Evolutionary conservation across 2,797 vertebrate genomes (phyloP), one percentile per base, ranked within the genome.

Genomic region (Ctenochaetus hawaiiensis): DNA sequence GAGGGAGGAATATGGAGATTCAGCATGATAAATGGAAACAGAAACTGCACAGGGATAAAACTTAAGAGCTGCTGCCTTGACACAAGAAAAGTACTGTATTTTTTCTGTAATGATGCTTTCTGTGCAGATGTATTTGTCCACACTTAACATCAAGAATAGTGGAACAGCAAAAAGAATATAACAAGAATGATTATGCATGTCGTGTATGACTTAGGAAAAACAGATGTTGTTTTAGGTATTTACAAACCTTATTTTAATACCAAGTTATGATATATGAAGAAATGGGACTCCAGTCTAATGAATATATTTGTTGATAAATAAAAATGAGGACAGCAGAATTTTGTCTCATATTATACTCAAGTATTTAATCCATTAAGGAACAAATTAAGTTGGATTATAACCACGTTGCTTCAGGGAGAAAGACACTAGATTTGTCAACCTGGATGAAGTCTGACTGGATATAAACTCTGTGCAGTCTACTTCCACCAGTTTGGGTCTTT

Each of bases 41-140:
- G 22, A 77, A 68, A 53, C 3, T 26, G 47, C n/a, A 73, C 11
- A 54, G 43, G 23, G 26, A 67, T 57, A 51, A 75, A 26, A 57
- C 26, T 75, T 48, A 17, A 77, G 16, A 62, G 23, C 53, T 72
- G 41, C 60, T 59, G 67, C 76, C 75, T 56, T 79, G 37, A 77
- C 63, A 23, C 16, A 12, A 71, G 45, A 41, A 69, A 78, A 72
- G 64, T 12, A 34, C 6, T 2, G 18, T 18, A 54, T 39, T 22
- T 63, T 41, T 64, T 67, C 45, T 61, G 16, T 49, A 68, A 57
- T 59, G 57, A 82, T 1, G 39, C 57, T 20, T 12, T 30, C 4
- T 0, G 2, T 41, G 53, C 20, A 17, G 45, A 63, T 17, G 44
- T 43, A 34, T 16, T 9, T 5, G 23, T 43, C 20, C 52, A 60